Base-by-base conservation (phyloP, 2,797 vertebrate genomes). In the Periparus ater region DNA sequence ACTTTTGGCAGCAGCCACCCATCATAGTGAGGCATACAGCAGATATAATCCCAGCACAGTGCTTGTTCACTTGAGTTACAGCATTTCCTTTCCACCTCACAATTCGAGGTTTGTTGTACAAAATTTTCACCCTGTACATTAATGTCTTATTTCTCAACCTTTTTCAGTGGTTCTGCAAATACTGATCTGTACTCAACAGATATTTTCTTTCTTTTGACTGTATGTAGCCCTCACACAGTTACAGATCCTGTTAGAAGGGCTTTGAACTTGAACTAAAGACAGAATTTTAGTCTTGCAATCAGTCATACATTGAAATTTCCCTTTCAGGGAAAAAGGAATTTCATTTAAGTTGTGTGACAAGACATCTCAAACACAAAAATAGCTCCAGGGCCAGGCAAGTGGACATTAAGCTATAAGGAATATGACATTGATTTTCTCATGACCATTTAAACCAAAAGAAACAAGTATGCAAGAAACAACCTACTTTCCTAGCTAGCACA, bases 361-460 rank as follows among this genome's bases (percentile, higher is more conserved):
- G 20, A 13, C 4, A 68, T 58, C 73, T 58, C 54, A 77, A 71
- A 87, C 16, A 55, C 4, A 80, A 53, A 58, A 85, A 72, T 17
- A 80, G 20, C 20, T 65, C 17, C 57, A 65, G 58, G 25, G 25
- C 16, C 18, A 66, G 13, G 25, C 4, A 70, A 68, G 62, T 57
- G 15, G 15, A 63, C 57, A 48, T 30, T 55, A 78, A 45, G 26
- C 18, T 58, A 7, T 85, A 42, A 88, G 63, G 63, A 85, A 68
- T 62, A 67, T 13, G 13, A 80, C 21, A 57, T 32, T 54, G 51
- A n/a, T 58, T 94, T 91, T 86, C 66, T 48, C n/a, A 44, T 83
- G 74, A 51, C 42, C 58, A 20, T 94, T 89, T 72, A 86, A 91
- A 93, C 20, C n/a, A 85, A 88, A 67, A 36, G 50, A 20, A 90